Percentiles rank a stretch among this genome's conserved stretches.
Conservation (phyloP, 23 tunicate species). For the Corella eumyota region DNA sequence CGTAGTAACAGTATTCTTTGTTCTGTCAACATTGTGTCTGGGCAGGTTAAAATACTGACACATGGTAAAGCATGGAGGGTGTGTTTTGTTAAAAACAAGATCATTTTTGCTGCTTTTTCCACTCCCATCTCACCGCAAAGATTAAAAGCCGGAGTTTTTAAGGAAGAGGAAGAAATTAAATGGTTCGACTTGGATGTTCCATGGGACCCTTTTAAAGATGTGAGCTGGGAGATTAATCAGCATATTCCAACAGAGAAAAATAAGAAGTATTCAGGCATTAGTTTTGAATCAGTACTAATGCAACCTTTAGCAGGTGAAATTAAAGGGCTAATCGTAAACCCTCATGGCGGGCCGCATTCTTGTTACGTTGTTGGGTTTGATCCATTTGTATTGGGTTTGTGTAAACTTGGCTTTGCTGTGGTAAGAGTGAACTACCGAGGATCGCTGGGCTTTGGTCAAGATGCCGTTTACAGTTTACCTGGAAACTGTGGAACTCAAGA, state of each 20-base stretch:
- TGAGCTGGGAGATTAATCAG: conserved; percentile 23
- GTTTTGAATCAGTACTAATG: conserved; percentile 47
- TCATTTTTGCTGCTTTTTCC: conserved; percentile 45
- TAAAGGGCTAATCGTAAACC: conserved; percentile 37
- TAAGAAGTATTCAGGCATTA: conserved; percentile 33
- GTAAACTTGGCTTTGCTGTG: conserved; percentile 53
- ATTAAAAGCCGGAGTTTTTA: conserved; percentile 13
- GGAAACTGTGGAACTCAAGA: conserved; percentile 49
- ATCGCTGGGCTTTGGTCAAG: conserved; percentile 69
- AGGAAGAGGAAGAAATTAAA: conserved; percentile 1
- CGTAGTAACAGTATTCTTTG: conserved; percentile 27
- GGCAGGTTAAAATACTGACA: conserved; percentile 27
- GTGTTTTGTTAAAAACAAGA: conserved; percentile 19
- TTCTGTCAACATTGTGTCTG: conserved; percentile 18
- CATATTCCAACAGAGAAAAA: conserved; percentile 26
- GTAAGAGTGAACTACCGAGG: conserved; percentile 70
- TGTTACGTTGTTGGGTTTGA: conserved; percentile 32
- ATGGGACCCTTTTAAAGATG: background rate
- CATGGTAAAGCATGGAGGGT: conserved; percentile 17
- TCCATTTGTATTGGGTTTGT: conserved; percentile 10
- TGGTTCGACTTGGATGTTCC: conserved; percentile 29
- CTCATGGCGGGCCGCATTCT: conserved; percentile 87
- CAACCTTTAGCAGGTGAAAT: conserved; percentile 17
- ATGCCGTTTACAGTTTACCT: conserved; percentile 33
- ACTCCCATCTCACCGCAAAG: conserved; percentile 34